phyloP scores from a whole-genome alignment of 2,797 vertebrate genomes.

The Dipus sagitta region DNA sequence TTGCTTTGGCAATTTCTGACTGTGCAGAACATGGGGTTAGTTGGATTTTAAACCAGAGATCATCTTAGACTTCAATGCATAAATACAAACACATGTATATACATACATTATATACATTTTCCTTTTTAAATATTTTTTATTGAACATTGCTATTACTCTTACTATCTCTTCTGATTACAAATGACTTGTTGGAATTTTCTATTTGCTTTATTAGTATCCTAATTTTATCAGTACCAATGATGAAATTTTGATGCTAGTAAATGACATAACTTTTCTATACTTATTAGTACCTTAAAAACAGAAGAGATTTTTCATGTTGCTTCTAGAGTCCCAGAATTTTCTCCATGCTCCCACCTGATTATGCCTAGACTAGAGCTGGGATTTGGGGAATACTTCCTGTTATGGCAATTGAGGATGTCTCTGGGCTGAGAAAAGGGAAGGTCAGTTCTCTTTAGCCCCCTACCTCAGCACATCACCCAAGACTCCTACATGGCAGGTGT shows the following conservation, averaged over 20 bases:
- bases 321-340: too few species aligned
- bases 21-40: neutral
- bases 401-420: too few species aligned
- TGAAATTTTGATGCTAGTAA: slow-evolving; percentile 22
- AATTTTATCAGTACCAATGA: slow-evolving; percentile 46
- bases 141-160: neutral
- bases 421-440: too few species aligned
- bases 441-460: too few species aligned
- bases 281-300: neutral
- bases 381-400: too few species aligned
- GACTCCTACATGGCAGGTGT: too few species aligned
- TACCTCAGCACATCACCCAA: too few species aligned
- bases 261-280: neutral
- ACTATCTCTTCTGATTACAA: slow-evolving; percentile 43
- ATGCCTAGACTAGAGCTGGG: too few species aligned
- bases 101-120: neutral
- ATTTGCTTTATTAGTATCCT: neutral
- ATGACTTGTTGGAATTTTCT: neutral
- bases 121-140: too few species aligned
- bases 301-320: neutral
- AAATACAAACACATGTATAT: too few species aligned
- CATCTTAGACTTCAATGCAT: neutral
- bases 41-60: slow-evolving; percentile 1
- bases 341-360: too few species aligned
- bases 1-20: neutral